Percentiles rank a stretch among this genome's conserved stretches.
phyloP scores from a whole-genome alignment of 2,888 invertebrate species.

The Yponomeuta sedellus region DNA sequence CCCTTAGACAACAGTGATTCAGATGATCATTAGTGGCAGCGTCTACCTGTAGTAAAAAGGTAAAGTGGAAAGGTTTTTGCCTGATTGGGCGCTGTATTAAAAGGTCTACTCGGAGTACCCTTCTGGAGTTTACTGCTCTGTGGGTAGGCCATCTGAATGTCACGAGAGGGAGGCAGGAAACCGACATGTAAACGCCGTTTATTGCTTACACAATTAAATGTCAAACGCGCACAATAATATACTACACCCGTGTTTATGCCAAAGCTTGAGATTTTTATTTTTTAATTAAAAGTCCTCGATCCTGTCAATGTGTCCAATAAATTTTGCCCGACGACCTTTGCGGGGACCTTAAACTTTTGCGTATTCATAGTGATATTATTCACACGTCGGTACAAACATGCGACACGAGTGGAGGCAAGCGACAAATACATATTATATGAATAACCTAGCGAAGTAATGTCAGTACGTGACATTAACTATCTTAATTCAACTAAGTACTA shows the following conservation, averaged over 20 bases:
- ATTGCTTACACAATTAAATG: conserved; percentile 15
- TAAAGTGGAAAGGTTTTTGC: not conserved
- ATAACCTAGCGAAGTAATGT: not conserved
- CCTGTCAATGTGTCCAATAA: conserved; percentile 32
- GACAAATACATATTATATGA: not conserved
- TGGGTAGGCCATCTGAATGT: conserved; percentile 5
- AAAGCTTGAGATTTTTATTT: conserved; percentile 8
- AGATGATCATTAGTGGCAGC: too few relatives aligned
- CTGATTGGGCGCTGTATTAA: too few relatives aligned
- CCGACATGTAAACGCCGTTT: not conserved
- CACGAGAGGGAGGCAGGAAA: not conserved
- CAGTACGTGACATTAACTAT: too few relatives aligned
- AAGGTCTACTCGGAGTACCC: too few relatives aligned
- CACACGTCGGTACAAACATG: not conserved
- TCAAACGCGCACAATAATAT: conserved; percentile 12
- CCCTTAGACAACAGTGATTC: too few relatives aligned
- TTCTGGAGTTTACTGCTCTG: too few relatives aligned
- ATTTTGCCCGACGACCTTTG: conserved; percentile 32
- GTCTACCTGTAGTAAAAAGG: too few relatives aligned
- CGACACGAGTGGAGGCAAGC: not conserved
- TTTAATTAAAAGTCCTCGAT: conserved; percentile 43
- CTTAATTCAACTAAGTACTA: too few relatives aligned
- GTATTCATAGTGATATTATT: conserved; percentile 3
- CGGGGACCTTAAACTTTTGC: conserved; percentile 31
- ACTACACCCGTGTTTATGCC: not conserved